phyloP scores from a whole-genome alignment of 2,888 invertebrate species.

The Ellobium chinense region DNA sequence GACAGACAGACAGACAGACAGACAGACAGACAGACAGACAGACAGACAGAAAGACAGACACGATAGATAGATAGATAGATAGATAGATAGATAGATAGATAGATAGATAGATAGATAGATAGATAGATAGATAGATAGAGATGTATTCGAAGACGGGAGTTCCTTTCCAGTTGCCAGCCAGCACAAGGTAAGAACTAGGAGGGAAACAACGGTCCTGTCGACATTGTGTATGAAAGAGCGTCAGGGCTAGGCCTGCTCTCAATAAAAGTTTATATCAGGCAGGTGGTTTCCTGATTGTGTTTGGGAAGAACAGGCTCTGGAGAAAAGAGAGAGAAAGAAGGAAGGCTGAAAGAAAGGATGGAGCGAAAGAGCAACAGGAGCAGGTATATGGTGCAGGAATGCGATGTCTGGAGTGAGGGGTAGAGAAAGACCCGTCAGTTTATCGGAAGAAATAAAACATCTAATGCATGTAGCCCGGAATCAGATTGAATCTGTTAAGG shows the following conservation, averaged over 20 bases:
- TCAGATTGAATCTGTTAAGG: no score
- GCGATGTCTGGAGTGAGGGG: no score
- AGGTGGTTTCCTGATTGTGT: background rate
- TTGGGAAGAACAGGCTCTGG: no score
- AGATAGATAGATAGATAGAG: conserved; percentile 5
- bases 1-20: background rate
- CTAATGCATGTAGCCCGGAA: no score
- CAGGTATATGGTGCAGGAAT: no score
- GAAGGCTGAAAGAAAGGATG: no score
- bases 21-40: background rate
- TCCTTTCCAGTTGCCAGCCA: background rate
- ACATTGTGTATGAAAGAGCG: background rate
- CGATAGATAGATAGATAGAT: conserved; percentile 4
- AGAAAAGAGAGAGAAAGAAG: no score
- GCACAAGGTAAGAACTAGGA: no score
- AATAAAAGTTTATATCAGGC: background rate
- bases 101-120: conserved; percentile 18
- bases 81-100: conserved; percentile 19
- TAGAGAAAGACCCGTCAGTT: no score
- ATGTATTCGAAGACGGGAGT: background rate
- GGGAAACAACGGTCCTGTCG: background rate
- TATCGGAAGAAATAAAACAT: no score
- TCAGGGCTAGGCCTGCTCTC: background rate
- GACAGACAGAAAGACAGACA: background rate
- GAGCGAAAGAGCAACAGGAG: no score